These are phyloP conservation scores for Lepus townsendii DNA, from an alignment of 2,797 vertebrate species.

Conservation along the genomic window DNA sequence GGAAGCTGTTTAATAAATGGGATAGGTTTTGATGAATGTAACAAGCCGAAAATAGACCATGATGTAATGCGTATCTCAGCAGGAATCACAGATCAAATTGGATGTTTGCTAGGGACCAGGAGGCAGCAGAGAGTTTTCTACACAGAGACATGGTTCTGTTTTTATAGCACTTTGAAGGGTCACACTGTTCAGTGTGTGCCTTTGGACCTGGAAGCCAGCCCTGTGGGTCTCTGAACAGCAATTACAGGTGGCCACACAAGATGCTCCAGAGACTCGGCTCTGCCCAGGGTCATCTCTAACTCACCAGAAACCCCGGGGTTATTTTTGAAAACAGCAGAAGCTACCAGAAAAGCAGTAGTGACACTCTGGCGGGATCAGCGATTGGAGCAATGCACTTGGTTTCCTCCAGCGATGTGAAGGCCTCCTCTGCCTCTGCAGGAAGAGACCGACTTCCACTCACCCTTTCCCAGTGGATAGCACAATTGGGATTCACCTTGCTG, in stretches of 20 bases:
- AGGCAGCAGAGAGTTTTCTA: constrained; percentile 66
- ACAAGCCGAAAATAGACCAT: constrained; percentile 88
- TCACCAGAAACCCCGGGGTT: constrained; percentile 13
- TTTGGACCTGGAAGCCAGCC: constrained; percentile 78
- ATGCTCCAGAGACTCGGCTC: constrained; percentile 72
- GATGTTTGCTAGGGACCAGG: constrained; percentile 70
- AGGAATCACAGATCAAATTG: constrained; percentile 82
- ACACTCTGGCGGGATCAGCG: not conserved
- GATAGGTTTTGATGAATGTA: constrained; percentile 90
- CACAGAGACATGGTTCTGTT: constrained; percentile 79
- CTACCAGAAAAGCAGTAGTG: not conserved
- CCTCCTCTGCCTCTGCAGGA: not conserved
- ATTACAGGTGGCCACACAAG: constrained; percentile 80
- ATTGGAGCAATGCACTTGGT: not conserved
- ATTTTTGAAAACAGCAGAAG: not conserved
- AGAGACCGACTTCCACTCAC: constrained; percentile 52
- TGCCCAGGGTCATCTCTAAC: constrained; percentile 53
- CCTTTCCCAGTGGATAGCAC: constrained; percentile 50
- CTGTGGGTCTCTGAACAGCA: constrained; percentile 66
- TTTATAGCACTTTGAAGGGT: constrained; percentile 79
- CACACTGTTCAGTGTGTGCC: constrained; percentile 71
- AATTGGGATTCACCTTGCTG: constrained; percentile 25
- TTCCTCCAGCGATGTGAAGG: constrained; percentile 48
- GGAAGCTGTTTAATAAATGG: constrained; percentile 89
- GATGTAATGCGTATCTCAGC: constrained; percentile 88